Percentiles rank a stretch among this genome's conserved stretches.
Evolutionary conservation across 1,140 invertebrate species (phyloP).

Genomic region (Charaxes varanes): DNA sequence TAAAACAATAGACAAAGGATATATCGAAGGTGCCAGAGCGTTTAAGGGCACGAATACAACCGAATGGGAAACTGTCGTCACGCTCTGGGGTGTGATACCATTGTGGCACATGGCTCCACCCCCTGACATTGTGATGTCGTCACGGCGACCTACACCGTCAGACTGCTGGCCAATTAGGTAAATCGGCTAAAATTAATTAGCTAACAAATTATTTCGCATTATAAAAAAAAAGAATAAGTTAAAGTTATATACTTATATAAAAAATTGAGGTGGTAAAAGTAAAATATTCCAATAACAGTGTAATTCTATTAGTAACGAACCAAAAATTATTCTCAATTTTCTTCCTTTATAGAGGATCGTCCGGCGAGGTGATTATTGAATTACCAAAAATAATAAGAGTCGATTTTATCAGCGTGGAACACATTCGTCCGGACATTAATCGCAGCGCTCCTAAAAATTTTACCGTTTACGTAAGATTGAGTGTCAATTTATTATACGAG

Average conservation of each 20-base stretch:
- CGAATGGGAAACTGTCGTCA: conserved; percentile 45
- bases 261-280: too few species aligned
- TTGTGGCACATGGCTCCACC: conserved; percentile 44
- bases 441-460: conserved; percentile 56
- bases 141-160: conserved; percentile 37
- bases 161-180: conserved; percentile 67
- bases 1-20: conserved; percentile 8
- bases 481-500: conserved; percentile 13
- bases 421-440: conserved; percentile 50
- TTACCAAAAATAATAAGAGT: conserved; percentile 27
- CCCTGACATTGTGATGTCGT: conserved; percentile 36
- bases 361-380: conserved; percentile 47
- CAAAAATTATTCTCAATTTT: too few species aligned
- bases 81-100: conserved; percentile 54
- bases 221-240: neutral
- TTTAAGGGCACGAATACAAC: conserved; percentile 37
- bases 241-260: too few species aligned
- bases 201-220: neutral
- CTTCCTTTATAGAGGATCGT: conserved; percentile 40
- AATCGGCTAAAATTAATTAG: neutral
- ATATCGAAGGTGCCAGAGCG: conserved; percentile 37
- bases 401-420: conserved; percentile 41
- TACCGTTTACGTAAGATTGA: conserved; percentile 49
- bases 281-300: too few species aligned
- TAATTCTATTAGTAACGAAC: too few species aligned